Evolutionary conservation across 2,113 vertebrate species (phyloP), one percentile per base, ranked within the genome.

Genomic region (Sminthopsis crassicaudata): DNA sequence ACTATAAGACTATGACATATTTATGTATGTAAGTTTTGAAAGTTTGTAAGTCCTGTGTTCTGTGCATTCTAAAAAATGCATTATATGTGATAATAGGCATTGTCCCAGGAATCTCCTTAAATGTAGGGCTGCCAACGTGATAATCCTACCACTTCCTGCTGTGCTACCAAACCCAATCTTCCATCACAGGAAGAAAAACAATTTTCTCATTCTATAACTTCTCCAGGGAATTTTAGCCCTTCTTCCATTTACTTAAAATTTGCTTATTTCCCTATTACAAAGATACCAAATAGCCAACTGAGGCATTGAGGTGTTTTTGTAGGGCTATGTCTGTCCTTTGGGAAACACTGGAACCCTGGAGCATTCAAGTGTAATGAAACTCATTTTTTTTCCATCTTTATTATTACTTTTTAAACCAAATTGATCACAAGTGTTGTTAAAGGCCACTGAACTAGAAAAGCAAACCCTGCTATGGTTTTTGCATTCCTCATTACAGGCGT

Each of bases 351-450:
- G 2, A 84, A 84, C 6, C 7, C 1, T 19, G 46, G n/a, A 91
- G 60, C 12, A 36, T 3, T n/a, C 60, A 14, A 25, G 52, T 46
- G 93, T 92, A 53, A 94, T 52, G 94, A 84, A 92, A 94, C 46
- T 95, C 94, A 93, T 95, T 93, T 93, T 67, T 48, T 91, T 91
- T 24, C 52, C 16, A 11, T 46, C 92, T 42, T 91, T 91, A 48
- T 90, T 52, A 52, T 2, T 5, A 60, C 67, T n/a, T 51, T 12
- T 92, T 42, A 53, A 97, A 50, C 42, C 46, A n/a, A 91, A 89
- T 97, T 27, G 92, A 96, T 97, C 90, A 36, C 51, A 93, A 88
- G 10, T 1, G 48, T 92, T 97, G 93, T 93, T 93, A 95, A 96
- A 88, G 96, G 95, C 95, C 25, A 95, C 7, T 91, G 46, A 1